A percentile compares a stretch with the other conserved stretches of the same genome.
Conservation (phyloP, 2,797 vertebrate species). For the Platalea minor region DNA sequence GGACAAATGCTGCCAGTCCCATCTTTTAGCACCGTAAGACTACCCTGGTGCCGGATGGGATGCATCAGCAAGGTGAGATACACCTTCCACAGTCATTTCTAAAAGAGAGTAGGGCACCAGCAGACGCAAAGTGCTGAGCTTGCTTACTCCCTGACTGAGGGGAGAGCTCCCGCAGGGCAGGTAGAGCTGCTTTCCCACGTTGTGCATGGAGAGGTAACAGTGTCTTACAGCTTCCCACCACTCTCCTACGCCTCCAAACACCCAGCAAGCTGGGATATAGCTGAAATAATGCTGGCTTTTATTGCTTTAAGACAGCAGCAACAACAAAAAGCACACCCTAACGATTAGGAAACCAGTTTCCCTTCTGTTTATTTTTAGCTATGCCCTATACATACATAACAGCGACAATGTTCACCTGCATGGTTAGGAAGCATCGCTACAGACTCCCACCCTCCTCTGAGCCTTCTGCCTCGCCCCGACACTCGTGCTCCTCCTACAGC, state of each 20-base stretch:
- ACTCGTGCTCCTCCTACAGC: accelerated
- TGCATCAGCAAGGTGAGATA: not conserved
- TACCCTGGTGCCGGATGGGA: not conserved
- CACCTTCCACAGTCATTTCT: not conserved
- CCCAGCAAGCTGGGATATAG: not conserved
- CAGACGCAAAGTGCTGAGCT: not conserved
- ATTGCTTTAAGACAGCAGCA: not conserved
- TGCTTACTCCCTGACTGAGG: accelerated
- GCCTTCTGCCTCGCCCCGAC: not conserved
- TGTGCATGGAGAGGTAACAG: not conserved
- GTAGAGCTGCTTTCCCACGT: accelerated
- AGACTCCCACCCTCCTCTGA: not conserved
- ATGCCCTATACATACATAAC: not conserved
- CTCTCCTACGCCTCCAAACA: not conserved
- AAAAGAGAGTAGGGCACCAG: not conserved
- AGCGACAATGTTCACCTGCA: not conserved
- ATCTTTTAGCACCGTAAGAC: not conserved
- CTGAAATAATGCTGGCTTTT: not conserved
- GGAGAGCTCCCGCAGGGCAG: not conserved
- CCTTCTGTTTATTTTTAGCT: not conserved
- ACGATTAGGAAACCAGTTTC: not conserved
- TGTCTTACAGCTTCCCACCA: not conserved
- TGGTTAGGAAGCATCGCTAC: not conserved
- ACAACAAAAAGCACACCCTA: not conserved
- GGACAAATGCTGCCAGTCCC: not conserved